Evolutionary conservation across 2,797 vertebrate species (phyloP).

Genomic region (Calcarius lapponicus): DNA sequence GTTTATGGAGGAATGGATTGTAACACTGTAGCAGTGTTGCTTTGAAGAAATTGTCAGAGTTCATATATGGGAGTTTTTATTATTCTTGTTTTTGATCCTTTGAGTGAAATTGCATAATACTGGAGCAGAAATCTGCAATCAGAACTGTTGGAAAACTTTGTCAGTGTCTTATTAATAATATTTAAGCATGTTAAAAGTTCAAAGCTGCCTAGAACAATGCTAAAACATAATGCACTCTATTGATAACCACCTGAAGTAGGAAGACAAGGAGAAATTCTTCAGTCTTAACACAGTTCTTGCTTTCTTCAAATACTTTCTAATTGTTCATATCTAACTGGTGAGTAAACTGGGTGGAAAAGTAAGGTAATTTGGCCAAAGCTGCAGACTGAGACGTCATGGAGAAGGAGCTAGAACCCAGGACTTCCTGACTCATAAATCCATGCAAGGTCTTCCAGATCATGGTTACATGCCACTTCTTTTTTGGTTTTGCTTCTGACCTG

Average conservation of each 20-base stretch:
- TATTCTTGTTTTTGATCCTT: not conserved
- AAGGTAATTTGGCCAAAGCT: slow-evolving; percentile 13
- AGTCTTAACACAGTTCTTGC: not conserved
- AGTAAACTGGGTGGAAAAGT: slow-evolving; percentile 33
- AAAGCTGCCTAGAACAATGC: not conserved
- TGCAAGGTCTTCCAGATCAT: not conserved
- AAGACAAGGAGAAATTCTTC: not conserved
- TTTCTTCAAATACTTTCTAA: slow-evolving; percentile 13
- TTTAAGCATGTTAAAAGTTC: not conserved
- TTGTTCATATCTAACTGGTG: slow-evolving; percentile 25
- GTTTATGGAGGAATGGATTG: not conserved
- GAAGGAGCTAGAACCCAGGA: not conserved
- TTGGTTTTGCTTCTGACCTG: not conserved
- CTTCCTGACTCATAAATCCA: slow-evolving; percentile 20
- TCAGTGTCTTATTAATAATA: not conserved
- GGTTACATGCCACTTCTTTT: not conserved
- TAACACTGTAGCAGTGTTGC: not conserved
- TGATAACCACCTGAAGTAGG: not conserved
- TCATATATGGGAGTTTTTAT: not conserved
- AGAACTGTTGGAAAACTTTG: not conserved
- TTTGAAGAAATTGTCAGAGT: not conserved
- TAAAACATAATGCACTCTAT: not conserved
- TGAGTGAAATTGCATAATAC: not conserved
- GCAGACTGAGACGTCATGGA: not conserved
- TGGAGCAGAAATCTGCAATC: not conserved